Evolutionary conservation across 1,140 invertebrate genomes (phyloP).

Genomic region (Heliconius hewitsoni): DNA sequence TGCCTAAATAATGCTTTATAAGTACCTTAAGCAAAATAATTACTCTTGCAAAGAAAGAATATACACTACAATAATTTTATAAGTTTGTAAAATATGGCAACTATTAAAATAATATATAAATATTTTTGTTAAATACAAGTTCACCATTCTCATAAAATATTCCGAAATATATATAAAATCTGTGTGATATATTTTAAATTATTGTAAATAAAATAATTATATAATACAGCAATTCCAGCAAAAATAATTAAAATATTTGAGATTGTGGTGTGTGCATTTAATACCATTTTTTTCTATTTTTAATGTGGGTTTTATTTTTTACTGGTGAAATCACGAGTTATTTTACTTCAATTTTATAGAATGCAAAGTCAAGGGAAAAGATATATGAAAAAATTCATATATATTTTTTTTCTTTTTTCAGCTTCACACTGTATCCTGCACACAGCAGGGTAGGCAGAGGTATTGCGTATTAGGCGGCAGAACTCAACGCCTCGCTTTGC

Average conservation of each 20-base stretch:
- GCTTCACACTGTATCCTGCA: too few species aligned
- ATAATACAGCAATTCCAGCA: constrained; percentile 29
- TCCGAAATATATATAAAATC: constrained; percentile 39
- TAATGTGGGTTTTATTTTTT: not conserved
- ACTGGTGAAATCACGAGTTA: not conserved
- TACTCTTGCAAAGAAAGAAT: not conserved
- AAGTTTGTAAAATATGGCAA: not conserved
- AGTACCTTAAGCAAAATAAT: not conserved
- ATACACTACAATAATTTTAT: not conserved
- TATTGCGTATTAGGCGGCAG: too few species aligned
- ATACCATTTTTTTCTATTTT: constrained; percentile 13
- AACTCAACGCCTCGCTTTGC: too few species aligned
- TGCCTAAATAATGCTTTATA: constrained; percentile 1
- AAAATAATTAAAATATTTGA: constrained; percentile 31
- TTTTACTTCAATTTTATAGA: too few species aligned
- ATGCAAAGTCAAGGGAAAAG: too few species aligned
- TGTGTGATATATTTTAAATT: constrained; percentile 42
- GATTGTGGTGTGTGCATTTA: constrained; percentile 23
- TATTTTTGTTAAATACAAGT: too few species aligned
- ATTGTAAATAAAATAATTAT: constrained; percentile 39
- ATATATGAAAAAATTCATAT: too few species aligned
- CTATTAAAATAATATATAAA: too few species aligned
- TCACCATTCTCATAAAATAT: constrained; percentile 16
- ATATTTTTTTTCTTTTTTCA: too few species aligned
- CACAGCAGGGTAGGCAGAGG: too few species aligned